Conservation (phyloP, 2,113 vertebrate species). For the Melanostigma gelatinosum region DNA sequence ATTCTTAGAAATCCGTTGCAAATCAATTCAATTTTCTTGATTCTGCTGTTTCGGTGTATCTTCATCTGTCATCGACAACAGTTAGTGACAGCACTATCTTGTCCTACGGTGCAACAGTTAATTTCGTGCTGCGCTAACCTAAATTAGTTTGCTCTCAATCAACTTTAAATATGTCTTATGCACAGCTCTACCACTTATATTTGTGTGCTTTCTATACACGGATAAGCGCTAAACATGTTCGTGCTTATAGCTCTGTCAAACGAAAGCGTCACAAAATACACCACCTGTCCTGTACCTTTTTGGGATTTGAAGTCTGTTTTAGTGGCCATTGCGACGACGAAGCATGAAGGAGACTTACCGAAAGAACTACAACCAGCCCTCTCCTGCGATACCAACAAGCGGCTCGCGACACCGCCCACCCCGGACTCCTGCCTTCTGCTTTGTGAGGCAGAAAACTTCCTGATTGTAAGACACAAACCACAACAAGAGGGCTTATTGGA, state of each 20-base stretch:
- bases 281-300: neutral
- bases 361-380: conserved; percentile 76
- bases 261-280: neutral
- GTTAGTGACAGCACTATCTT: conserved; percentile 23
- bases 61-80: neutral
- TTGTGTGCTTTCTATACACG: neutral
- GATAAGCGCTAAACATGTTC: neutral
- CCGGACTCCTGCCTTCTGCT: conserved; percentile 47
- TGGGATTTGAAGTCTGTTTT: conserved; percentile 75
- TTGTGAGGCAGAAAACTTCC: conserved; percentile 77
- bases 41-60: neutral
- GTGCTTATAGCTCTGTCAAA: neutral
- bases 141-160: neutral
- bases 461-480: conserved; percentile 64
- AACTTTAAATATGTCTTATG: neutral
- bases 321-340: neutral
- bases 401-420: conserved; percentile 38
- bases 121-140: neutral
- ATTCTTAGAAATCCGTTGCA: neutral
- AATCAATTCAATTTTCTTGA: neutral
- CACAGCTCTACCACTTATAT: neutral
- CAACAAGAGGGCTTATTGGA: conserved; percentile 22
- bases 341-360: neutral
- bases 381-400: conserved; percentile 19
- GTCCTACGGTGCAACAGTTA: neutral